Percentiles rank a stretch among this genome's conserved stretches.
phyloP scores from a whole-genome alignment of 2,888 invertebrate genomes.

The Encarsia formosa region DNA sequence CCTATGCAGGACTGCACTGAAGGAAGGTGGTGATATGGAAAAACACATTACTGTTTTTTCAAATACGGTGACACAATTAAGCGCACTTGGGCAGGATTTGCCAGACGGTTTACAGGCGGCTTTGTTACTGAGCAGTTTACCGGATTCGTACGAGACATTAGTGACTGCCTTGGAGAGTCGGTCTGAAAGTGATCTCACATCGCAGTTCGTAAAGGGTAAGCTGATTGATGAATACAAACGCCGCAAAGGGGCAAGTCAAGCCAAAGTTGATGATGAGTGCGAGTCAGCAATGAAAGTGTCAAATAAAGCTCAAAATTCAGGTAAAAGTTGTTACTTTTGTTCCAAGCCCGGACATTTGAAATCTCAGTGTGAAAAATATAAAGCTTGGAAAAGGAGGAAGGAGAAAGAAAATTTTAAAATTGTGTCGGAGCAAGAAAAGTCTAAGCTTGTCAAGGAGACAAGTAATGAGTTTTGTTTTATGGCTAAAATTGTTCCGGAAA shows the following conservation, averaged over 20 bases:
- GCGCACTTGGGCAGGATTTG: conserved; percentile 25
- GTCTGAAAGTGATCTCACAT: conserved; percentile 24
- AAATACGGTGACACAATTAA: conserved; percentile 16
- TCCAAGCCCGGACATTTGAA: too few species aligned
- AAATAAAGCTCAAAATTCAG: too few species aligned
- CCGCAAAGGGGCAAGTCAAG: conserved; percentile 3
- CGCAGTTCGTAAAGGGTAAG: conserved; percentile 29
- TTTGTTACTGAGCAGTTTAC: conserved; percentile 27
- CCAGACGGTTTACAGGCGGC: conserved; percentile 25
- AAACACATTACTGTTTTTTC: conserved; percentile 23
- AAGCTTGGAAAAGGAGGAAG: too few species aligned
- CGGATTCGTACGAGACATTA: conserved; percentile 26
- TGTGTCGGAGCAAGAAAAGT: background rate
- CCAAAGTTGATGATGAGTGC: conserved; percentile 25
- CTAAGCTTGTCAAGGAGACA: too few species aligned
- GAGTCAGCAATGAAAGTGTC: too few species aligned
- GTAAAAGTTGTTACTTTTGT: too few species aligned
- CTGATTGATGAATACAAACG: conserved; percentile 30
- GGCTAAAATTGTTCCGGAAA: too few species aligned
- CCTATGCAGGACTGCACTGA: conserved; percentile 9
- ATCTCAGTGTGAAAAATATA: too few species aligned
- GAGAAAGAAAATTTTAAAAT: background rate
- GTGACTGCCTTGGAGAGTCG: conserved; percentile 25
- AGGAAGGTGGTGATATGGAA: conserved; percentile 24
- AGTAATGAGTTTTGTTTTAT: too few species aligned